Conservation (phyloP, 1,140 invertebrate genomes). For the Ridgeia piscesae region DNA sequence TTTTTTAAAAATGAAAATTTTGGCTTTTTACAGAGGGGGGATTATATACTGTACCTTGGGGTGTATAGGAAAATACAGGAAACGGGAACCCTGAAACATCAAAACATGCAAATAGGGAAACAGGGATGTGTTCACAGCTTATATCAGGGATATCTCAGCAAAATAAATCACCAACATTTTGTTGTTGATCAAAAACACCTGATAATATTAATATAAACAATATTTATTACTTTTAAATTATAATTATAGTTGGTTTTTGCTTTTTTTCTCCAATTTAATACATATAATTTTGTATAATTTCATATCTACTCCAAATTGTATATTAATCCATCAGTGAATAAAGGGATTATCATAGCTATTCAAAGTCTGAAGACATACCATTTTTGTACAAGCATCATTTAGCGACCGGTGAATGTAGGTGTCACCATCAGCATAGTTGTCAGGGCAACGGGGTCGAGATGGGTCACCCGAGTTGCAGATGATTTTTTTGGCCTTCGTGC, state of each 20-base stretch:
- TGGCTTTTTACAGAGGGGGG: too few relatives aligned
- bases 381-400: conserved; percentile 31
- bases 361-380: conserved; percentile 23
- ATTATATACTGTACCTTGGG: too few relatives aligned
- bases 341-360: background rate
- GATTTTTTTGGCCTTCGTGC: conserved; percentile 37
- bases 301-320: background rate
- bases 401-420: conserved; percentile 26
- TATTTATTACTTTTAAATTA: background rate
- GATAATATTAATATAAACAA: background rate
- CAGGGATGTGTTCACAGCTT: background rate
- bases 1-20: too few relatives aligned
- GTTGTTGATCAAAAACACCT: too few relatives aligned
- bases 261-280: background rate
- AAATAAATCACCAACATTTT: background rate
- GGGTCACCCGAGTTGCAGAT: conserved; percentile 39
- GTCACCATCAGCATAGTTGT: conserved; percentile 26
- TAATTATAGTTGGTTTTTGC: background rate
- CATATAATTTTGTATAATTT: background rate
- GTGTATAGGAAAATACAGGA: background rate
- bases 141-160: too few relatives aligned
- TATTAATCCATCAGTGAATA: background rate
- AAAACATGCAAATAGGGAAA: background rate
- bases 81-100: background rate
- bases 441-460: conserved; percentile 20